phyloP scores from a whole-genome alignment of 2,113 vertebrate genomes.

The Rhodinocichla rosea region DNA sequence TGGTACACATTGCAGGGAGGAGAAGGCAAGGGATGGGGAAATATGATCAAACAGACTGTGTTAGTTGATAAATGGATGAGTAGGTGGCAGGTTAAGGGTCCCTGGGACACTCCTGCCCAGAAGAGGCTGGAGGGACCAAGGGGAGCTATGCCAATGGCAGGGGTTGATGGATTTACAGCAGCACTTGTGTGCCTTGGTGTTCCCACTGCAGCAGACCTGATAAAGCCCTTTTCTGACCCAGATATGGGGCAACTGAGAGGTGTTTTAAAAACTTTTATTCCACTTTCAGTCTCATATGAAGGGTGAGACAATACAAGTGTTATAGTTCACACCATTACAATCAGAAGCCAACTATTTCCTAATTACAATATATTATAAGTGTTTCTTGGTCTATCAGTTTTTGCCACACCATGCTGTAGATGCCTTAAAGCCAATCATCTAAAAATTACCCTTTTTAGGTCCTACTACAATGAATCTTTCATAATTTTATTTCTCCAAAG shows the following conservation, averaged over 20 bases:
- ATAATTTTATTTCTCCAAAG: background rate
- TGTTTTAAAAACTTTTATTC: background rate
- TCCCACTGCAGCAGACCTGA: background rate
- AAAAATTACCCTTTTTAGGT: background rate
- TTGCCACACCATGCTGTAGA: background rate
- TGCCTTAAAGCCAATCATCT: background rate
- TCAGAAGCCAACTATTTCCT: background rate
- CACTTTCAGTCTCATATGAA: background rate
- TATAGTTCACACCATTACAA: background rate
- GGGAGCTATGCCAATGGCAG: rapidly evolving
- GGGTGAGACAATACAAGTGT: background rate
- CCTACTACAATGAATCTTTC: background rate
- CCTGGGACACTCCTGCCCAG: background rate
- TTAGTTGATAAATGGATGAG: background rate
- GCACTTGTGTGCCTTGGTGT: rapidly evolving
- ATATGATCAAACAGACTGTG: background rate
- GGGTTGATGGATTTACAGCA: background rate
- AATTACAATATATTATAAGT: background rate
- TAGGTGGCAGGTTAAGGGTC: background rate
- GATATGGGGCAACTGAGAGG: background rate
- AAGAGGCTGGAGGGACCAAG: background rate
- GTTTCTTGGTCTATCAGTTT: background rate
- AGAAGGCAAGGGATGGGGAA: background rate
- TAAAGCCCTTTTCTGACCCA: background rate
- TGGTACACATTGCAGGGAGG: rapidly evolving